Conservation (phyloP, 2,888 invertebrate genomes). For the Oxycera nigricornis region DNA sequence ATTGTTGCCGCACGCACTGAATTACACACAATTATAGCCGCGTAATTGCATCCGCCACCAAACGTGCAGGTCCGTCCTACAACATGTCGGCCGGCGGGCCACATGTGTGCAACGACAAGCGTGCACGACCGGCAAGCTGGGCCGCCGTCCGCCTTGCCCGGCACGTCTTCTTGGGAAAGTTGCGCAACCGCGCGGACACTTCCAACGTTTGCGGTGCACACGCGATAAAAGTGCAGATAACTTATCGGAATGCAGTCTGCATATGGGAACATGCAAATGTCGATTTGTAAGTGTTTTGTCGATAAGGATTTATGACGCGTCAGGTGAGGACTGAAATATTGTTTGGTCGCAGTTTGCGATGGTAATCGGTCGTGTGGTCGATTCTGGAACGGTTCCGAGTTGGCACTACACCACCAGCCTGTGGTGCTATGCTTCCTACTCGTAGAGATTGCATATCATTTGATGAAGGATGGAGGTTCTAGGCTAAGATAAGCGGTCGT, state of each 20-base stretch:
- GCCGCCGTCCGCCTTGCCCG: not conserved
- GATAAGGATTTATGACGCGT: too few species aligned
- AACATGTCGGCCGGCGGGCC: not conserved
- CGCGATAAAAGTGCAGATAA: not conserved
- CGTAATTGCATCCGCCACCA: conserved; percentile 34
- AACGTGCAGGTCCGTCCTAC: conserved; percentile 6
- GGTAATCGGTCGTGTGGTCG: too few species aligned
- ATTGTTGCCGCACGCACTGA: conserved; percentile 31
- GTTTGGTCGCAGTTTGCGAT: too few species aligned
- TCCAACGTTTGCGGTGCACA: not conserved
- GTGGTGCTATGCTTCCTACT: too few species aligned
- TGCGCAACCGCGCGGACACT: not conserved
- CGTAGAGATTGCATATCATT: too few species aligned
- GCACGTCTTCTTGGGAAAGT: not conserved
- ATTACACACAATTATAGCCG: conserved; percentile 32
- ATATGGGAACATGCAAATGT: conserved; percentile 17
- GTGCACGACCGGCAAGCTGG: not conserved
- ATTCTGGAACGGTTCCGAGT: too few species aligned
- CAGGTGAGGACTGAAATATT: too few species aligned
- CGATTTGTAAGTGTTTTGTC: too few species aligned
- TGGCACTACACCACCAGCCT: too few species aligned
- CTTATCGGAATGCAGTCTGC: conserved; percentile 19
- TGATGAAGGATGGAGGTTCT: too few species aligned
- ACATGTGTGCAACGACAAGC: not conserved
- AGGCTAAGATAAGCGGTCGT: too few species aligned